Evolutionary conservation across 2,888 invertebrate genomes (phyloP), one percentile per base, ranked within the genome.

Genomic region (Rambutsinella grinnellia): DNA sequence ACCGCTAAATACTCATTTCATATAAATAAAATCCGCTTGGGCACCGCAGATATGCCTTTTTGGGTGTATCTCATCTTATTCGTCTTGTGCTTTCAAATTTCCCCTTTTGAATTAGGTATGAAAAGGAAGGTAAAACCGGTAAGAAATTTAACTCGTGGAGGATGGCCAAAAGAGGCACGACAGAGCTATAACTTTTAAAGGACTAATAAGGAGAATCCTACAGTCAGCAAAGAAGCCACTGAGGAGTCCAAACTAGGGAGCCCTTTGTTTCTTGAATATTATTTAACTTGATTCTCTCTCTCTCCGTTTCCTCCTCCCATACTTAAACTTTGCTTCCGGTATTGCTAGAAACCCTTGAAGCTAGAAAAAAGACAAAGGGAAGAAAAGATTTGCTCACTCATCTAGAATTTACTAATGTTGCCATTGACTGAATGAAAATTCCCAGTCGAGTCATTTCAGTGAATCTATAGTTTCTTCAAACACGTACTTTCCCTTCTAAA

Each of bases 381-480:
- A 56, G 21, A 57, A 27, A 47, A 69, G 70, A 70, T 3, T 65
- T 71, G 60, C 68, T 63, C 51, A 78, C 78, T 80, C 80, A 80
- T 80, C 78, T 67, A 78, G 76, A 80, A 80, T 80, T 80, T 78
- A 80, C 80, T 80, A 80, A 78, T 80, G 80, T 78, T 78, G 75
- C 79, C 78, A 82, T 78, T 78, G 74, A 57, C 56, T 65, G 49
- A 5, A 19, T 8, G 21, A 62, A 74, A 53, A 80, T 80, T 82
- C 82, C 82, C 82, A 79, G 70, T 63, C 71, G 82, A 76, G 78
- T 72, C 79, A 82, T 82, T 82, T 80, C 71, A 71, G 60, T 68
- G 75, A 78, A 78, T 80, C 82, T 79, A 56, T 76, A 71, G 69
- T 65, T 70, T 44, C 58, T 72, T 21, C 57, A 58, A 63, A 65